Percentiles rank a stretch among this genome's conserved stretches.
Evolutionary conservation across 2,797 vertebrate species (phyloP).

Genomic region (Sciaenops ocellatus): DNA sequence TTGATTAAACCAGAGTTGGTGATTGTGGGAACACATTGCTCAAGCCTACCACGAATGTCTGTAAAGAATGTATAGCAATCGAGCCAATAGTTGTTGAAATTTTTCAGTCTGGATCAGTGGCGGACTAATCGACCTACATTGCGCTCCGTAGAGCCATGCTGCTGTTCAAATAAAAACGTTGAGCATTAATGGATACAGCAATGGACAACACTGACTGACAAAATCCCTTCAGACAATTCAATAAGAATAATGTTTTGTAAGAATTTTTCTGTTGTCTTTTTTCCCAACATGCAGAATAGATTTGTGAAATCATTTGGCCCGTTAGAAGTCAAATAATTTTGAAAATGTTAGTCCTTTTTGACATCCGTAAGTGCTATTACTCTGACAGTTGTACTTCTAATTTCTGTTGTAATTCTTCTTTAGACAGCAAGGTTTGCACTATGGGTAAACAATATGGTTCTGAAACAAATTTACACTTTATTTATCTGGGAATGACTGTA

Average conservation of each 20-base stretch:
- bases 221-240: slow-evolving; percentile 29
- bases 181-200: not conserved
- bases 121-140: not conserved
- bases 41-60: no score
- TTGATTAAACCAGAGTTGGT: no score
- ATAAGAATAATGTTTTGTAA: slow-evolving; percentile 7
- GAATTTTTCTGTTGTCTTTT: slow-evolving; percentile 35
- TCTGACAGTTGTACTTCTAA: slow-evolving; percentile 22
- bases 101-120: not conserved
- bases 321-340: slow-evolving; percentile 18
- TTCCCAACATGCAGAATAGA: slow-evolving; percentile 24
- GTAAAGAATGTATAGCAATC: not conserved
- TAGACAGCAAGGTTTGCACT: slow-evolving; percentile 49
- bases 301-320: slow-evolving; percentile 6
- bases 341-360: slow-evolving; percentile 47
- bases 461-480: slow-evolving; percentile 59
- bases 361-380: slow-evolving; percentile 63
- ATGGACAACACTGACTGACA: not conserved
- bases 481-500: not conserved
- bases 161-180: not conserved
- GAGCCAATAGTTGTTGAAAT: not conserved
- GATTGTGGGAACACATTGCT: no score
- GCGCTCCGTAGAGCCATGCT: not conserved
- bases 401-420: no score
- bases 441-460: slow-evolving; percentile 56